Conservation (phyloP, 1,140 invertebrate species). For the Elysia chlorotica region DNA sequence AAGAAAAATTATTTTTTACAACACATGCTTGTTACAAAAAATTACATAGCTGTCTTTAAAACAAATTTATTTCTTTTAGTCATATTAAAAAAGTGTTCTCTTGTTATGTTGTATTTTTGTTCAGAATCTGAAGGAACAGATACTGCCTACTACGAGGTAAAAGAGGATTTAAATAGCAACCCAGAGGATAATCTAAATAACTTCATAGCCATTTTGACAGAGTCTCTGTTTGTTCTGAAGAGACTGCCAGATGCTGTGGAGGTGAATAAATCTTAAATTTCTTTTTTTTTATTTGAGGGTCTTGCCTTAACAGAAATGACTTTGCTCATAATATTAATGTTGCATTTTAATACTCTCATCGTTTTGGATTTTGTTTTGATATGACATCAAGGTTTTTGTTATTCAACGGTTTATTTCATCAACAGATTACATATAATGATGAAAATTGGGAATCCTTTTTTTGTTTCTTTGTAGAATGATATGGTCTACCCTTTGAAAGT, state of each 20-base stretch:
- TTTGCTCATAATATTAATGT: too few relatives aligned
- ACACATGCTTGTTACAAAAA: background rate
- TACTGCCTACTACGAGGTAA: conserved; percentile 28
- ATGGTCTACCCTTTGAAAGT: too few relatives aligned
- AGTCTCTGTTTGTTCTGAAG: conserved; percentile 82
- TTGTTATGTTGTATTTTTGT: background rate
- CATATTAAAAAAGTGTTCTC: too few relatives aligned
- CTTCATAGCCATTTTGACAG: conserved; percentile 81
- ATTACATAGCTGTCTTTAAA: background rate
- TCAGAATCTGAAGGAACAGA: conserved; percentile 7
- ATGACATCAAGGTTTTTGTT: too few relatives aligned
- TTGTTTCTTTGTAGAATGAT: too few relatives aligned
- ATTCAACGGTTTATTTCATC: too few relatives aligned
- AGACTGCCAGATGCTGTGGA: conserved; percentile 84
- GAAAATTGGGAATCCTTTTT: too few relatives aligned
- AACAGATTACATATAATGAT: too few relatives aligned
- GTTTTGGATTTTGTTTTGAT: too few relatives aligned
- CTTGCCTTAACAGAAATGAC: background rate
- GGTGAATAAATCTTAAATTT: conserved; percentile 60
- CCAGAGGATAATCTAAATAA: conserved; percentile 72
- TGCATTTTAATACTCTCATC: too few relatives aligned
- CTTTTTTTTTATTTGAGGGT: background rate
- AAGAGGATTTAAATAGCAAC: conserved; percentile 71
- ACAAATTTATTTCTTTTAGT: too few relatives aligned
- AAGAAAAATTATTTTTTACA: background rate